Base-by-base conservation (phyloP, 2,113 vertebrate genomes). In the Phycodurus eques region DNA sequence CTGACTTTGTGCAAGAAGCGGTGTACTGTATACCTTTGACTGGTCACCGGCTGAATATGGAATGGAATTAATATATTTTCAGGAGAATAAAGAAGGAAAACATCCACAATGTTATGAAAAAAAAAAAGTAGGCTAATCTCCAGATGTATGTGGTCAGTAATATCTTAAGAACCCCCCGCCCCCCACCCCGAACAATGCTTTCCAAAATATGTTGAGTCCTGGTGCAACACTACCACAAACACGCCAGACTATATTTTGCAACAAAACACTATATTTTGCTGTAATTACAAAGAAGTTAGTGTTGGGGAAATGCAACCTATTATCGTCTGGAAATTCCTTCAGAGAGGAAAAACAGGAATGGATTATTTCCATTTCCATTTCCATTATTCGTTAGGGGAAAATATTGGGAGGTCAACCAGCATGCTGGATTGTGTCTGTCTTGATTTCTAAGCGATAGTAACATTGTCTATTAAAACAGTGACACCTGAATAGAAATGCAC, bases 181-280 rank as follows among this genome's bases (percentile, higher is more conserved):
- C 14, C 46, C 2, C 12, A 12, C 46, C 15, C 17, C 5, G 2
- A 66, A 66, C 43, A 66, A 66, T 66, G 43, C 64, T 9, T 31
- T 15, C 43, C 43, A 65, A 66, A 66, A 31, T 47, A 46, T 13
- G 20, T 64, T 9, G 13, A 27, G 64, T 47, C 64, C n/a, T 66
- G 42, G 22, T 66, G 64, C 43, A 66, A 66, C 22, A 66, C 56
- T 20, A 8, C 31, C 59, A 60, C 59, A 60, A 60, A 35, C 31
- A 60, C 7, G 27, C 31, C 57, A 17, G 57, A 27, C 59, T 60
- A 60, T 60, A 60, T 35, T 60, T 35, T 66, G 22, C 43, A 44
- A 66, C 43, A 66, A 15, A 27, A 46, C 22, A 66, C 64, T 66
- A 66, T 66, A 15, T 66, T 66, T 66, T 66, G 43, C n/a, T 8